Percentiles rank a stretch among this genome's conserved stretches.
phyloP scores from a whole-genome alignment of 2,888 invertebrate species.

The Hemithea aestivaria region DNA sequence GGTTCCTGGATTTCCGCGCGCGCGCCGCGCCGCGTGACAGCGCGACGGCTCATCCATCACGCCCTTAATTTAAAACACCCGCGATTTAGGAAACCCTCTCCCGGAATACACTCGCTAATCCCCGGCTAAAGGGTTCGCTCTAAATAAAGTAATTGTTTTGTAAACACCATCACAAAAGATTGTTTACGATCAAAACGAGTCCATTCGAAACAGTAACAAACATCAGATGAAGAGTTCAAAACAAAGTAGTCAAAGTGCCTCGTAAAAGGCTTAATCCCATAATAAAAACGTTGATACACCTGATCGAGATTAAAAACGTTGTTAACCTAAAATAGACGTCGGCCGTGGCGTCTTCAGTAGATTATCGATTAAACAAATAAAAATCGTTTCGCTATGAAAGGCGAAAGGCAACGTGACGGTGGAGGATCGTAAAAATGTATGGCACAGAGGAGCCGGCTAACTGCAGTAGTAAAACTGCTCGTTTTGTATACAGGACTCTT shows the following conservation, averaged over 20 bases:
- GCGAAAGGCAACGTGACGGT: constrained; percentile 71
- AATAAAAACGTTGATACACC: constrained; percentile 70
- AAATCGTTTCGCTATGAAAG: constrained; percentile 73
- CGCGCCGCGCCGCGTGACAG: constrained; percentile 67
- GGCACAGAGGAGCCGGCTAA: constrained; percentile 74
- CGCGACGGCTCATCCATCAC: constrained; percentile 72
- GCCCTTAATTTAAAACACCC: constrained; percentile 75
- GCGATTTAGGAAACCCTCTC: constrained; percentile 65
- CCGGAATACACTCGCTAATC: constrained; percentile 60
- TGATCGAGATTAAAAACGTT: constrained; percentile 69
- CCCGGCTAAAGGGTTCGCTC: constrained; percentile 52
- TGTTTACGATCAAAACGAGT: constrained; percentile 52
- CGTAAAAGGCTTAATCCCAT: constrained; percentile 70
- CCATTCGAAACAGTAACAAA: constrained; percentile 50
- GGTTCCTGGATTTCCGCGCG: constrained; percentile 41
- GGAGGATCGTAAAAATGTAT: constrained; percentile 74
- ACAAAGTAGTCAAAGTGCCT: constrained; percentile 68
- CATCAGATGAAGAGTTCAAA: constrained; percentile 54
- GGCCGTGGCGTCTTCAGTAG: constrained; percentile 66
- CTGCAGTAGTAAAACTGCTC: constrained; percentile 72
- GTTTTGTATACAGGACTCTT: constrained; percentile 73
- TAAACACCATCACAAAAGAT: constrained; percentile 56
- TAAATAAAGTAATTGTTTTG: constrained; percentile 58
- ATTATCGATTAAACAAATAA: constrained; percentile 78
- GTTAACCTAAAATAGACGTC: constrained; percentile 68